Percentiles rank a stretch among this genome's conserved stretches.
Evolutionary conservation across 2,888 invertebrate species (phyloP).

Genomic region (Pseudococcus viburni): DNA sequence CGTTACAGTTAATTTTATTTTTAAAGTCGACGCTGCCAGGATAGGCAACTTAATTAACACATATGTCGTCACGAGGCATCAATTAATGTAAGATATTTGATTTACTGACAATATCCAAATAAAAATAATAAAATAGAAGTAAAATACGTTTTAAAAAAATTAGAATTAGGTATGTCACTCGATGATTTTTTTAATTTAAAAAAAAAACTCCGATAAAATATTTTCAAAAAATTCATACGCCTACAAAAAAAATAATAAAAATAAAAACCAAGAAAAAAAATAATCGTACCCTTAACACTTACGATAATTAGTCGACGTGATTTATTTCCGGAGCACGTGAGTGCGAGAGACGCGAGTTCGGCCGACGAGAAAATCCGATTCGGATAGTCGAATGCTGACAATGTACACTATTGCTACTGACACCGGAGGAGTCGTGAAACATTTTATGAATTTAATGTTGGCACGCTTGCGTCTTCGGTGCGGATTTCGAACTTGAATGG

Average conservation of each 20-base stretch:
- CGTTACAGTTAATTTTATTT: background rate
- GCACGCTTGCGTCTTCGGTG: slow-evolving; percentile 58
- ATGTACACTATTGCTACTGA: slow-evolving; percentile 52
- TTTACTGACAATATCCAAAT: background rate
- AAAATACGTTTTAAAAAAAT: background rate
- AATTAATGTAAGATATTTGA: no score
- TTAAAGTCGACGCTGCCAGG: background rate
- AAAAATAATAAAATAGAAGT: background rate
- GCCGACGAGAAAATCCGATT: slow-evolving; percentile 53
- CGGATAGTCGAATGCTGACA: slow-evolving; percentile 61
- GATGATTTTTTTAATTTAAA: background rate
- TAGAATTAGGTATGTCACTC: background rate
- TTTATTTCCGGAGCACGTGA: slow-evolving; percentile 60
- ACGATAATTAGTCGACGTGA: slow-evolving; percentile 44
- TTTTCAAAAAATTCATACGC: background rate
- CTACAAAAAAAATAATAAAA: slow-evolving; percentile 7
- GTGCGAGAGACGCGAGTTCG: slow-evolving; percentile 56
- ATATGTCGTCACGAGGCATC: background rate
- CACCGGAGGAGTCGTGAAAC: slow-evolving; percentile 25
- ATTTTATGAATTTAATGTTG: slow-evolving; percentile 54
- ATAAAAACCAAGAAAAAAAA: background rate
- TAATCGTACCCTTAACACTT: slow-evolving; percentile 45
- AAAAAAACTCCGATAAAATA: background rate
- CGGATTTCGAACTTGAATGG: slow-evolving; percentile 49
- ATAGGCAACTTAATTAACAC: slow-evolving; percentile 5